phyloP scores from a whole-genome alignment of 2,888 invertebrate species.

The Drosophila paucipuncta region DNA sequence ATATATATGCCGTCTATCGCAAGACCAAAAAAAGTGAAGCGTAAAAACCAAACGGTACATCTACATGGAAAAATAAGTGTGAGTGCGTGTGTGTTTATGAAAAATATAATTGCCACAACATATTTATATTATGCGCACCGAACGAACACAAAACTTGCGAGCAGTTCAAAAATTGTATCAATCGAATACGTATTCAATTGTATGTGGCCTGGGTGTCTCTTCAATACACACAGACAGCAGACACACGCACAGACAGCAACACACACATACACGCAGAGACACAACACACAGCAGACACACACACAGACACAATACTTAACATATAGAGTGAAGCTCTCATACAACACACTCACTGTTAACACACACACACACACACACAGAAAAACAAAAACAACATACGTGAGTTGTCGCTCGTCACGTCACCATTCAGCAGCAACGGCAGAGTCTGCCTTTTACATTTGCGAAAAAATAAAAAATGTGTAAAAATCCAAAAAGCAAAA shows the following conservation, averaged over 20 bases:
- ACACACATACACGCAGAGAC: conserved; percentile 14
- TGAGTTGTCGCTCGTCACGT: conserved; percentile 75
- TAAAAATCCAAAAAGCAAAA: conserved; percentile 52
- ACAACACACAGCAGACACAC: conserved; percentile 28
- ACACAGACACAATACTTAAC: conserved; percentile 4
- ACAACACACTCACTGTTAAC: conserved; percentile 37
- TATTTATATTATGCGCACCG: conserved; percentile 51
- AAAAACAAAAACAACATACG: conserved; percentile 69
- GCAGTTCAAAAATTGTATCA: conserved; percentile 41
- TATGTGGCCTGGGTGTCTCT: conserved; percentile 52
- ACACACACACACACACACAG: conserved; percentile 53
- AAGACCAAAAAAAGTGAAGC: conserved; percentile 74
- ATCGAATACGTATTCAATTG: conserved; percentile 41
- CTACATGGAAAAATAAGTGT: conserved; percentile 68
- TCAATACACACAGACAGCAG: conserved; percentile 38
- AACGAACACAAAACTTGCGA: conserved; percentile 20
- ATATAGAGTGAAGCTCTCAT: conserved; percentile 14
- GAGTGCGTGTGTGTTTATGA: conserved; percentile 67
- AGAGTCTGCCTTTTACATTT: conserved; percentile 55
- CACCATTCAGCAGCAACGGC: conserved; percentile 48
- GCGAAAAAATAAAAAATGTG: conserved; percentile 53
- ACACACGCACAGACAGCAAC: conserved; percentile 32
- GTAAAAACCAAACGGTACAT: conserved; percentile 69
- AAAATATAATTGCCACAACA: conserved; percentile 42
- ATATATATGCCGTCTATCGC: conserved; percentile 38